These are phyloP conservation scores for Thamnophis elegans DNA, from an alignment of 2,797 vertebrate genomes.

Conservation along the genomic window DNA sequence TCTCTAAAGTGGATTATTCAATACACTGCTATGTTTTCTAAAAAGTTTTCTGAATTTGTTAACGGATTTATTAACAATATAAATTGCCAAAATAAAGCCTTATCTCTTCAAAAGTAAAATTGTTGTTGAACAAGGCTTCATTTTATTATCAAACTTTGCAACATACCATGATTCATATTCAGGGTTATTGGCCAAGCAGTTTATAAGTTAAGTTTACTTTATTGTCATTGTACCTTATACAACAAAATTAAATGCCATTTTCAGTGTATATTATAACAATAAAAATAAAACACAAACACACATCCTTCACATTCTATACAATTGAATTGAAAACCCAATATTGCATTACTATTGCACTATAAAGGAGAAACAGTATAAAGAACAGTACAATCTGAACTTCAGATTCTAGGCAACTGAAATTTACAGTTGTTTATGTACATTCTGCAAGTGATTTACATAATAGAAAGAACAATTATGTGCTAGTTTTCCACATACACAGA, in stretches of 20 bases:
- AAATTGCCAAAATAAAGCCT: neutral
- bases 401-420: neutral
- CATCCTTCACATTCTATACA: too few relatives aligned
- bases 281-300: too few relatives aligned
- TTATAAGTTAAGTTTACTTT: neutral
- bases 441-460: neutral
- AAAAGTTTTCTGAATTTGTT: neutral
- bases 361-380: neutral
- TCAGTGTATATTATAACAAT: too few relatives aligned
- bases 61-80: neutral
- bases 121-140: neutral
- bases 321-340: too few relatives aligned
- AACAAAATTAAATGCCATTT: too few relatives aligned
- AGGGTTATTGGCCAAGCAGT: neutral
- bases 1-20: neutral
- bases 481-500: neutral
- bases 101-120: neutral
- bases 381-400: neutral
- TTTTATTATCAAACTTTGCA: neutral
- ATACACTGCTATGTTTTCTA: neutral
- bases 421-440: neutral
- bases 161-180: neutral
- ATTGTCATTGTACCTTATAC: too few relatives aligned
- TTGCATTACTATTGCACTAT: too few relatives aligned
- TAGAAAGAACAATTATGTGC: neutral